phyloP scores from a whole-genome alignment of 2,888 invertebrate species.

The Entomobrya proxima region DNA sequence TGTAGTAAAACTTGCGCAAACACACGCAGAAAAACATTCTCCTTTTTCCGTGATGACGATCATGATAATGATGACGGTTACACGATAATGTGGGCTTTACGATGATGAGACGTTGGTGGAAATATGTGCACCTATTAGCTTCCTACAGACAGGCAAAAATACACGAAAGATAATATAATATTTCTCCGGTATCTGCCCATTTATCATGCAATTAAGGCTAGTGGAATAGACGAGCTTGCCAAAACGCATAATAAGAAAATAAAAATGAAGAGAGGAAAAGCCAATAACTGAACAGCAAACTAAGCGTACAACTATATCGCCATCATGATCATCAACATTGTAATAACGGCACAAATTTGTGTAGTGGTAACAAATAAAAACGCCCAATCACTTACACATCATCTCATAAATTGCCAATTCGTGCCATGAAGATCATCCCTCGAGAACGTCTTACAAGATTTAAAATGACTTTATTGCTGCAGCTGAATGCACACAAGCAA shows the following conservation, averaged over 20 bases:
- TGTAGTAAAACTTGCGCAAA: not conserved
- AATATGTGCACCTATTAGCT: constrained; percentile 16
- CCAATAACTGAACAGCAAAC: too few species aligned
- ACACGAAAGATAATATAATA: too few species aligned
- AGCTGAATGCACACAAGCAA: not conserved
- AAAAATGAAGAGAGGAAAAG: too few species aligned
- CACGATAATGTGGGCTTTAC: not conserved
- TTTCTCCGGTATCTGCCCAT: not conserved
- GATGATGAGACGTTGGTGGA: not conserved
- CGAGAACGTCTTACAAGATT: too few species aligned
- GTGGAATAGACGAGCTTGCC: not conserved
- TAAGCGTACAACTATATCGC: not conserved
- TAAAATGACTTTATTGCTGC: not conserved
- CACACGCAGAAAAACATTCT: not conserved
- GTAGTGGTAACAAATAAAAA: too few species aligned
- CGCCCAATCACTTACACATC: not conserved
- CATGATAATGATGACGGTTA: not conserved
- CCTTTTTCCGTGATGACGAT: too few species aligned
- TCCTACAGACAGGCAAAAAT: too few species aligned
- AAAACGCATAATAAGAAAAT: not conserved
- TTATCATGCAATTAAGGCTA: constrained; percentile 38
- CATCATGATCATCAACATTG: not conserved
- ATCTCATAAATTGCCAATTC: not conserved
- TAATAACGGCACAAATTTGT: too few species aligned
- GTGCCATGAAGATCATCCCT: too few species aligned